Percentiles rank a stretch among this genome's conserved stretches.
These are phyloP conservation scores for Ctenopoma kingsleyae DNA, from an alignment of 2,797 vertebrate genomes.

Conservation along the genomic window DNA sequence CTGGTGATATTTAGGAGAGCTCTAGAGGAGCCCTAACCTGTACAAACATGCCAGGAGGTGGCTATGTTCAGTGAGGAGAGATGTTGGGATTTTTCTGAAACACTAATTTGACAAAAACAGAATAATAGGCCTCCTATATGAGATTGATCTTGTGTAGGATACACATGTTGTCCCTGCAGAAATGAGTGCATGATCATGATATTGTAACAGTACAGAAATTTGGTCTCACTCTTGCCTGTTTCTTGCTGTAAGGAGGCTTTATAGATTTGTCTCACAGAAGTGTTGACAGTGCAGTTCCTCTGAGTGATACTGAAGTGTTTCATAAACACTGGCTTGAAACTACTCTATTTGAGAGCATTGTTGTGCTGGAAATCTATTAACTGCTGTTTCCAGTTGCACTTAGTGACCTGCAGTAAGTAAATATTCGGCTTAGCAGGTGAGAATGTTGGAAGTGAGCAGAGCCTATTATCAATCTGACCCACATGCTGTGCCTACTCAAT, in stretches of 20 bases:
- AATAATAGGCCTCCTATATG: background rate
- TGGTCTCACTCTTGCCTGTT: background rate
- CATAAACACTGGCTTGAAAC: background rate
- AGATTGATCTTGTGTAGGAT: background rate
- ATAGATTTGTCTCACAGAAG: background rate
- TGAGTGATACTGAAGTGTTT: background rate
- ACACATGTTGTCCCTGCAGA: background rate
- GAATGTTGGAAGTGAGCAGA: slow-evolving; percentile 2
- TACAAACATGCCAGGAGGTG: background rate
- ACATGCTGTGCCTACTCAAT: slow-evolving; percentile 20
- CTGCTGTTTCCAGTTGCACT: background rate
- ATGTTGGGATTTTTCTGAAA: background rate
- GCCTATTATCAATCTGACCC: slow-evolving; percentile 19
- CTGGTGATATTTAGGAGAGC: background rate
- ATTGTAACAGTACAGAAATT: background rate
- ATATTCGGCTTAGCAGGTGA: slow-evolving; percentile 21
- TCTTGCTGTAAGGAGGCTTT: background rate
- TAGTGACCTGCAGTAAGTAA: slow-evolving; percentile 12
- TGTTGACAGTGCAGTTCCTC: background rate
- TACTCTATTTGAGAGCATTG: background rate
- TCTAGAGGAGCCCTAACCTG: background rate
- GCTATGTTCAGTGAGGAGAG: background rate
- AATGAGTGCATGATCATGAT: background rate
- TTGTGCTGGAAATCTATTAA: slow-evolving; percentile 16
- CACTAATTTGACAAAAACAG: background rate